Evolutionary conservation across 2,113 vertebrate genomes (phyloP).

Genomic region (Chloroceryle aenea): DNA sequence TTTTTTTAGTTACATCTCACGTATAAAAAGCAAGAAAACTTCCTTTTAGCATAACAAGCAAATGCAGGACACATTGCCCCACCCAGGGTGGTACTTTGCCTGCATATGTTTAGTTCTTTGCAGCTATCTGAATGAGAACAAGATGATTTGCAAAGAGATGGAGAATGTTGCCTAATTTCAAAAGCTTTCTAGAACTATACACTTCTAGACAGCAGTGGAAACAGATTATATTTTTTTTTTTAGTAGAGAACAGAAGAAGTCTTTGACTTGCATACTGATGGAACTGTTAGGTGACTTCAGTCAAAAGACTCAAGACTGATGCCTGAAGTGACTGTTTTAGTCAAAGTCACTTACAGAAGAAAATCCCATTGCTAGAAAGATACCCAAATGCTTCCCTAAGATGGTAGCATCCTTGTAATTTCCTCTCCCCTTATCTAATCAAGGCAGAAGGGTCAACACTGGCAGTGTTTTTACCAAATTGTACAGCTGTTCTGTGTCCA

Average conservation of each 20-base stretch:
- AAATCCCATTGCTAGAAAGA: neutral
- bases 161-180: neutral
- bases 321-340: neutral
- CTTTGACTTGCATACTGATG: neutral
- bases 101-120: neutral
- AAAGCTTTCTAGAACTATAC: neutral
- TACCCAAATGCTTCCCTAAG: neutral
- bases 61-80: neutral
- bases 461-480: neutral
- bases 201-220: neutral
- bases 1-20: neutral
- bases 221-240: neutral
- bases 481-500: neutral
- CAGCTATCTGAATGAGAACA: neutral
- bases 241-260: neutral
- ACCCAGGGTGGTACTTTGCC: neutral
- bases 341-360: neutral
- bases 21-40: neutral
- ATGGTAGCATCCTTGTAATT: neutral
- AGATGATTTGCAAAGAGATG: neutral
- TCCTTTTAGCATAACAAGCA: neutral
- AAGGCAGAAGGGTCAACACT: neutral
- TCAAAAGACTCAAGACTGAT: neutral
- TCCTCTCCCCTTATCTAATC: neutral
- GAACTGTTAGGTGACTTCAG: neutral